Conservation (phyloP, 2,888 invertebrate species). For the Himalopsyche japonica region DNA sequence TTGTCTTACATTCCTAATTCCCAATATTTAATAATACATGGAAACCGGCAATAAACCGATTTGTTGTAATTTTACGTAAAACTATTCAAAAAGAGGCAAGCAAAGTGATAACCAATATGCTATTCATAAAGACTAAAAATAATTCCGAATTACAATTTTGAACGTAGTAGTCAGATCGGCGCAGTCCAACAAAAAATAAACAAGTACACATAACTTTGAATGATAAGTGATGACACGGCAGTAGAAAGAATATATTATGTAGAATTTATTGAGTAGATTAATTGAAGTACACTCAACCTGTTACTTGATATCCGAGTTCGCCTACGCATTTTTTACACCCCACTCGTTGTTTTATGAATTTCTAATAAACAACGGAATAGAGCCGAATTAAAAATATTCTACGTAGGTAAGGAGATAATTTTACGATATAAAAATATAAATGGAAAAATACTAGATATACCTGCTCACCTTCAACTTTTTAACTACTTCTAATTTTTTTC, state of each 20-base stretch:
- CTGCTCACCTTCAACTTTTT: not conserved
- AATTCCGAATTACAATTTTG: no score
- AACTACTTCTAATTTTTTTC: not conserved
- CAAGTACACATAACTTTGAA: not conserved
- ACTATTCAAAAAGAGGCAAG: no score
- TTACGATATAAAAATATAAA: not conserved
- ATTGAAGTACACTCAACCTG: not conserved
- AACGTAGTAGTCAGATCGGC: no score
- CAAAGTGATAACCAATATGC: no score
- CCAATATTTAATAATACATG: no score
- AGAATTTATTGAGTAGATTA: not conserved
- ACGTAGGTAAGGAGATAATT: not conserved
- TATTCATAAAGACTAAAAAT: no score
- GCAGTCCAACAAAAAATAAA: no score
- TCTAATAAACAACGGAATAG: not conserved
- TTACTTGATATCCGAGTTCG: not conserved
- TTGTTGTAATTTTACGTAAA: no score
- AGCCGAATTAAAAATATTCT: not conserved
- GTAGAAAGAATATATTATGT: not conserved
- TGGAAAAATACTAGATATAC: not conserved
- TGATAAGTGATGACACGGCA: not conserved
- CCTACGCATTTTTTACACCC: not conserved
- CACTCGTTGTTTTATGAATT: not conserved
- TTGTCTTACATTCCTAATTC: no score
- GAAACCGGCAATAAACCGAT: no score